phyloP scores from a whole-genome alignment of 2,797 vertebrate species.

The Sparidentex hasta region DNA sequence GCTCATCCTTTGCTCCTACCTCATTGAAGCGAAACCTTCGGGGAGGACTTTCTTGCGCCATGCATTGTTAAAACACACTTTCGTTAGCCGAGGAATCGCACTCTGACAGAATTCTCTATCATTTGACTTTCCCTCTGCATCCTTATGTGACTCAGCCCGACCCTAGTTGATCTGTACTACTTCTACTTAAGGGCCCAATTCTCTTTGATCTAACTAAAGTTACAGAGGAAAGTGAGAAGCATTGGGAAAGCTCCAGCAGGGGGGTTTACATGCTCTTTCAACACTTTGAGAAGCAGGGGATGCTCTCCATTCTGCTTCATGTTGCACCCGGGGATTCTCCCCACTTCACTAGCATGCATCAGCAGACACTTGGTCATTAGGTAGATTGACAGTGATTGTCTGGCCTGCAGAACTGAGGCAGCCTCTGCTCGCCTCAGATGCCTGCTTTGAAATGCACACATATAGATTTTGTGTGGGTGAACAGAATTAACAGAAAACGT shows the following conservation, averaged over 20 bases:
- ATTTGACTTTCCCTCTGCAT: conserved; percentile 69
- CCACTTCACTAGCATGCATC: conserved; percentile 77
- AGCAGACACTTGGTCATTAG: conserved; percentile 85
- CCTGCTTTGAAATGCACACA: conserved; percentile 82
- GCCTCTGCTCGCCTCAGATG: conserved; percentile 69
- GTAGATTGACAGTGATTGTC: conserved; percentile 86
- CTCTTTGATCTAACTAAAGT: conserved; percentile 83
- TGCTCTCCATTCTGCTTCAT: conserved; percentile 83
- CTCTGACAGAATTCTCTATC: conserved; percentile 75
- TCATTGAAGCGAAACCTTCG: conserved; percentile 53
- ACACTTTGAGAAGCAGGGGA: conserved; percentile 72
- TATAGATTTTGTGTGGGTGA: conserved; percentile 85
- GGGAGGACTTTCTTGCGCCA: conserved; percentile 61
- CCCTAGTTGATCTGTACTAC: conserved; percentile 74
- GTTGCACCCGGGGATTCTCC: conserved; percentile 75
- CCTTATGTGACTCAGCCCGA: conserved; percentile 69
- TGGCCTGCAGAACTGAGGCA: conserved; percentile 77
- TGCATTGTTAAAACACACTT: conserved; percentile 76
- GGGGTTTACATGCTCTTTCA: conserved; percentile 77
- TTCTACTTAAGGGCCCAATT: conserved; percentile 75
- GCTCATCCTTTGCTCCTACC: conserved; percentile 59
- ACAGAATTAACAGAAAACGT: conserved; percentile 87
- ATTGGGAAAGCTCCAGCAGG: conserved; percentile 71
- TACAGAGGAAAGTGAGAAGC: conserved; percentile 76
- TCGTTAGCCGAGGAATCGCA: conserved; percentile 59